Evolutionary conservation across 2,888 invertebrate genomes (phyloP).

Genomic region (Metallyticus violacea): DNA sequence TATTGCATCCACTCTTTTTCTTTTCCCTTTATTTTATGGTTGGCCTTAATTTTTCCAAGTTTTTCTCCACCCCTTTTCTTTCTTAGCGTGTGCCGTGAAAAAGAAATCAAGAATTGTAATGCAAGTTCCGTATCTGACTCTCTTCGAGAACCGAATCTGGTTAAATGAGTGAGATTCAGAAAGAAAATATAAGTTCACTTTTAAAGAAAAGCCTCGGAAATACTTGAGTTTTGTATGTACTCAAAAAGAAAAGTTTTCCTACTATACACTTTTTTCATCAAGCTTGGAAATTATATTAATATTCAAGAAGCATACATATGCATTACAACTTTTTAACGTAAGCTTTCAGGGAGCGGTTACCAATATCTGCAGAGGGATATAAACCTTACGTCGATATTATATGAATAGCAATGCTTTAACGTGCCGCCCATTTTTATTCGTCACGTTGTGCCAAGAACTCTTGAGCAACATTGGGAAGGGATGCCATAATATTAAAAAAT

Average conservation of each 20-base stretch:
- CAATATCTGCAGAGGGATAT: not conserved
- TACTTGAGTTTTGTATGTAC: conserved; percentile 6
- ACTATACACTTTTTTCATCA: conserved; percentile 25
- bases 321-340: conserved; percentile 22
- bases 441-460: not conserved
- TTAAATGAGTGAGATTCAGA: conserved; percentile 22
- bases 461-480: not conserved
- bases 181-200: conserved; percentile 5
- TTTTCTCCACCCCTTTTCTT: not conserved
- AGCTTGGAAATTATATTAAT: conserved; percentile 30
- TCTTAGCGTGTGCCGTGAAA: conserved; percentile 23
- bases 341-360: conserved; percentile 1
- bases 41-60: conserved; percentile 1
- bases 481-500: not conserved
- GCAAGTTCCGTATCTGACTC: conserved; percentile 30
- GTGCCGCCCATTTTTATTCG: conserved; percentile 4
- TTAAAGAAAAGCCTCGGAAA: conserved; percentile 13
- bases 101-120: conserved; percentile 33
- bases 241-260: conserved; percentile 24
- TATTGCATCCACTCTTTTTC: not conserved
- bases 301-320: conserved; percentile 30
- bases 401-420: conserved; percentile 5
- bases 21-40: not conserved
- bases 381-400: not conserved
- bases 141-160: conserved; percentile 19